phyloP scores from a whole-genome alignment of 2,888 invertebrate genomes.

The Oscheius sp. region DNA sequence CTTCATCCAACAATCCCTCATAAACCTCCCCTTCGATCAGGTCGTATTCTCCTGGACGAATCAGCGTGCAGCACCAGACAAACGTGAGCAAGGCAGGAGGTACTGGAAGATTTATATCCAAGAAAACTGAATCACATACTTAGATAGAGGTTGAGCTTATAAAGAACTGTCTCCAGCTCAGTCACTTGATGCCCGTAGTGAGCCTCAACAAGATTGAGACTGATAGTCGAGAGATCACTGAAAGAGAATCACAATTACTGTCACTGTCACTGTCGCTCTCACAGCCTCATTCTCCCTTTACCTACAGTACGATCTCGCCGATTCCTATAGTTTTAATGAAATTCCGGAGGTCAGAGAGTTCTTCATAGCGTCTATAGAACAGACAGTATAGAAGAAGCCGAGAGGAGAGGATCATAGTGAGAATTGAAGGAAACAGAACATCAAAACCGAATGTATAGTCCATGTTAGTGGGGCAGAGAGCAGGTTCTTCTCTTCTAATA shows the following conservation, averaged over 20 bases:
- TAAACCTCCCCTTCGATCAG: neutral
- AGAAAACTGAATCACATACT: neutral
- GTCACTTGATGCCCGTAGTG: neutral
- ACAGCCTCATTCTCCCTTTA: no score
- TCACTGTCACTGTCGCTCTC: neutral
- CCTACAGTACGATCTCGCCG: neutral
- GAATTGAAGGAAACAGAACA: conserved; percentile 1
- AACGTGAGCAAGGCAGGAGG: neutral
- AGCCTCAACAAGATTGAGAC: neutral
- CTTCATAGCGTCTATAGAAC: neutral
- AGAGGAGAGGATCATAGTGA: neutral
- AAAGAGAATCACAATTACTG: neutral
- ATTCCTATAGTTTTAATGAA: neutral
- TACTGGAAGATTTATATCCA: neutral
- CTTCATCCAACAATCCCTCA: neutral
- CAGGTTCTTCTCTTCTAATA: neutral
- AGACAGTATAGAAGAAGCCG: neutral
- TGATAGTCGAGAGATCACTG: conserved; percentile 6
- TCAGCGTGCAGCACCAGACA: conserved; percentile 15
- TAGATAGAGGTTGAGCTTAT: conserved; percentile 11
- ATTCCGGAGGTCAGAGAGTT: neutral
- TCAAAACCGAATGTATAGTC: neutral
- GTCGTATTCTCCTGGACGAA: conserved; percentile 13
- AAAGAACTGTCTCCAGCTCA: neutral
- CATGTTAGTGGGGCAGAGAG: neutral